phyloP scores from a whole-genome alignment of 2,888 invertebrate genomes.

The Mamestra brassicae region DNA sequence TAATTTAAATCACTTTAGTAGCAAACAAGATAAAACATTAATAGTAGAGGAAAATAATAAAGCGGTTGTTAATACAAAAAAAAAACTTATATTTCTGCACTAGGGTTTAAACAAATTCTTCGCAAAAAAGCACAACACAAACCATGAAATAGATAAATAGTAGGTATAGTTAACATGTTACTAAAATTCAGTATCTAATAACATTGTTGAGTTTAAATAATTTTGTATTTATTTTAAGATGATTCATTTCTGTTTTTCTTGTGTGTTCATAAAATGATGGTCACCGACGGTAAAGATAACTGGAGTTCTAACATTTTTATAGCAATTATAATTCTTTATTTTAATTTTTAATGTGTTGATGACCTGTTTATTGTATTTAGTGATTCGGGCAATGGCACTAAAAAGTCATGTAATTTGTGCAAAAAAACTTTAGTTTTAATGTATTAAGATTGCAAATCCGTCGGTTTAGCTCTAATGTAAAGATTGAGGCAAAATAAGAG shows the following conservation, averaged over 20 bases:
- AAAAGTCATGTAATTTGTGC: not conserved
- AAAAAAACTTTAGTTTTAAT: conserved; percentile 13
- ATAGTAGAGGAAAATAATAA: conserved; percentile 47
- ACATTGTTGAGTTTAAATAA: conserved; percentile 51
- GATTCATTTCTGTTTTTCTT: conserved; percentile 45
- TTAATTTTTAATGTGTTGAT: conserved; percentile 31
- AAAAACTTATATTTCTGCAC: conserved; percentile 1
- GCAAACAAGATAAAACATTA: conserved; percentile 49
- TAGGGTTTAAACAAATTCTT: not conserved
- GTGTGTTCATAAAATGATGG: conserved; percentile 22
- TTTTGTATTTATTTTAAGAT: conserved; percentile 51
- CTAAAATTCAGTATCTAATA: conserved; percentile 45
- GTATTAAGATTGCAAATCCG: conserved; percentile 20
- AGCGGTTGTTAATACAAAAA: conserved; percentile 23
- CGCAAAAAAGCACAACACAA: conserved; percentile 27
- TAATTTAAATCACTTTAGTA: conserved; percentile 53
- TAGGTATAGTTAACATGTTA: conserved; percentile 46
- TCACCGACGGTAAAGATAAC: conserved; percentile 48
- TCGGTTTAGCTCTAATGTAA: not conserved
- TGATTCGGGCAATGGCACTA: conserved; percentile 45
- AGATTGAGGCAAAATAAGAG: not conserved
- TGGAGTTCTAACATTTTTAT: conserved; percentile 17
- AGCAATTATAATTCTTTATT: conserved; percentile 45
- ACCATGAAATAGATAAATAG: conserved; percentile 48
- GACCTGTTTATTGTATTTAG: conserved; percentile 49